A percentile compares a stretch with the other conserved stretches of the same genome.
These are phyloP conservation scores for Pangasianodon hypophthalmus DNA, from an alignment of 2,113 vertebrate species.

Conservation along the genomic window DNA sequence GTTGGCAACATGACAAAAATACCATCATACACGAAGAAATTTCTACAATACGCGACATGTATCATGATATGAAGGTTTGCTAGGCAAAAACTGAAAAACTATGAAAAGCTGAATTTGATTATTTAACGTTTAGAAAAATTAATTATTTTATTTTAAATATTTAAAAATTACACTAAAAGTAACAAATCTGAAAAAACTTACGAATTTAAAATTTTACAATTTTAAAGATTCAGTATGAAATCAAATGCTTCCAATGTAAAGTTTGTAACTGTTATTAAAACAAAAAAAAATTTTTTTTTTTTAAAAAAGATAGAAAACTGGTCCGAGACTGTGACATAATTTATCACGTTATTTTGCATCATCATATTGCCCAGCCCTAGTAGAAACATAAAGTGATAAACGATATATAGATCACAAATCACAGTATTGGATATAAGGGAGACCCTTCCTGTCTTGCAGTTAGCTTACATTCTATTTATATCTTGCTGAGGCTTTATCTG, in stretches of 20 bases:
- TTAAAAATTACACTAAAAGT: background rate
- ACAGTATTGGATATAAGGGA: background rate
- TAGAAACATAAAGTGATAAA: background rate
- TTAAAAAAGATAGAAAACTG: background rate
- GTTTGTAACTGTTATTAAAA: background rate
- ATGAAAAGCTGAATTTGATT: background rate
- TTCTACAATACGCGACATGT: background rate
- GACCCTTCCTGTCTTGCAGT: background rate
- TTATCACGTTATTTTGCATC: background rate
- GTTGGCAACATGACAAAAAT: background rate
- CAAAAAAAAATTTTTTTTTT: background rate
- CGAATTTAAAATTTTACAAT: background rate
- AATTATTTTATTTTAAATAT: background rate
- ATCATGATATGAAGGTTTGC: background rate
- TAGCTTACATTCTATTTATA: slow-evolving; percentile 22
- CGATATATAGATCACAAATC: background rate
- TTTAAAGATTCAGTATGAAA: background rate
- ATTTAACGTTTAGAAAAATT: background rate
- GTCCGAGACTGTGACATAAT: background rate
- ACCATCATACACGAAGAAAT: background rate
- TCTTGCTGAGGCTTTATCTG: background rate
- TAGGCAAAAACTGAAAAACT: background rate
- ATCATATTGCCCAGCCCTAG: background rate
- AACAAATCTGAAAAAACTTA: background rate
- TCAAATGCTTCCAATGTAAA: background rate